Conservation (phyloP, 2,888 invertebrate species). For the Hyalella azteca region DNA sequence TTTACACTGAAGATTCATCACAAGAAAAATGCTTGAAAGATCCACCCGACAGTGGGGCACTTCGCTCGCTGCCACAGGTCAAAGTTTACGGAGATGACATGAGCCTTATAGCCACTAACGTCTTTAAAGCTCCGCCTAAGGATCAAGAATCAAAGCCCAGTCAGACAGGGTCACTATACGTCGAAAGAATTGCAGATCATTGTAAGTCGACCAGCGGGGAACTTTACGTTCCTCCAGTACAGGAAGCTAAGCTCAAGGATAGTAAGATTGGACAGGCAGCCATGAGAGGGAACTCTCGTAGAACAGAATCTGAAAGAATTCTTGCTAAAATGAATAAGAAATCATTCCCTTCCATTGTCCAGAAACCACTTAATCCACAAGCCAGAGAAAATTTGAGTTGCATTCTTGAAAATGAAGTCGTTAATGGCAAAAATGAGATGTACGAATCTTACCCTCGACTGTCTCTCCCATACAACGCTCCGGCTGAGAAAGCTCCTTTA, state of each 20-base stretch:
- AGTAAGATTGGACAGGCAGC: slow-evolving; percentile 37
- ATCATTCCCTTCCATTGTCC: background rate
- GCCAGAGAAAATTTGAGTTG: background rate
- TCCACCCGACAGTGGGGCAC: background rate
- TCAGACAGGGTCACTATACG: slow-evolving; percentile 42
- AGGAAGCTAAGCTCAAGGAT: slow-evolving; percentile 37
- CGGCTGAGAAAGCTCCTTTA: background rate
- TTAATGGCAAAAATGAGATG: too few species aligned
- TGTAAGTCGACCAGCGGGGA: slow-evolving; percentile 46
- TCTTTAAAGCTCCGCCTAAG: slow-evolving; percentile 38
- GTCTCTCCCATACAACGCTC: background rate
- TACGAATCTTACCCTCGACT: background rate
- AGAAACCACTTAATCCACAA: background rate
- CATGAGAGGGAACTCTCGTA: slow-evolving; percentile 44
- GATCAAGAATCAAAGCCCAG: background rate
- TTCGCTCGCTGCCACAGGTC: slow-evolving; percentile 39
- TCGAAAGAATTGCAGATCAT: slow-evolving; percentile 46
- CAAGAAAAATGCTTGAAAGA: background rate
- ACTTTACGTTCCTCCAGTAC: slow-evolving; percentile 51
- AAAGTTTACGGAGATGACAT: slow-evolving; percentile 47
- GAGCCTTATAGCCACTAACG: slow-evolving; percentile 46
- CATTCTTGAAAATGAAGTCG: slow-evolving; percentile 14
- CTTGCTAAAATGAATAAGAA: slow-evolving; percentile 18
- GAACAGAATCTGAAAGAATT: slow-evolving; percentile 13
- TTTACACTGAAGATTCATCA: background rate